A percentile compares a stretch with the other conserved stretches of the same genome.
Conservation (phyloP, 2,113 vertebrate species). For the Poicephalus gulielmi region DNA sequence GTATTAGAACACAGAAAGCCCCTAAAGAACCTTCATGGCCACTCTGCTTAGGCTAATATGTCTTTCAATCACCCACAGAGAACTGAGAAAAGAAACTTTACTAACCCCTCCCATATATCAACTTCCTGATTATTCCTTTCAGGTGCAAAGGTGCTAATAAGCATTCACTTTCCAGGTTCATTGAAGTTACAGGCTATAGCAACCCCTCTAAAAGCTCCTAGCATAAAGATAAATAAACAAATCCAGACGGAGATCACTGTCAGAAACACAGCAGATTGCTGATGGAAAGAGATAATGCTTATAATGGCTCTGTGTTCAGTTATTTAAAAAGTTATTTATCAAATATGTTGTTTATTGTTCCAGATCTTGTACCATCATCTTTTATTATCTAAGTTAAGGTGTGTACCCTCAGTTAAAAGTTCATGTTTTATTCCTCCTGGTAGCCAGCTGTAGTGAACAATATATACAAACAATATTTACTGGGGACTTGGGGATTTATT, state of each 20-base stretch:
- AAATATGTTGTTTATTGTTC: constrained; percentile 15
- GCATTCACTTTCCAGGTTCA: neutral
- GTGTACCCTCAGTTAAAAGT: neutral
- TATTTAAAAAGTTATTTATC: constrained; percentile 24
- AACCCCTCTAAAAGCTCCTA: neutral
- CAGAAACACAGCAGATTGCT: constrained; percentile 18
- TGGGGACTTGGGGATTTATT: neutral
- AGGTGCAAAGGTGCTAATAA: neutral
- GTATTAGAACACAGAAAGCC: neutral
- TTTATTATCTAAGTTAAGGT: constrained; percentile 40
- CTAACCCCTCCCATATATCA: neutral
- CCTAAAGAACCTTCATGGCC: neutral
- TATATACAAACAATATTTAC: constrained; percentile 14
- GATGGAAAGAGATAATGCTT: constrained; percentile 10
- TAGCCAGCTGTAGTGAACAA: neutral
- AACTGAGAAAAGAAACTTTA: fast-evolving
- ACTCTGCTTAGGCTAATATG: neutral
- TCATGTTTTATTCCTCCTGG: neutral
- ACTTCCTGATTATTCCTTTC: neutral
- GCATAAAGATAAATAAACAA: neutral
- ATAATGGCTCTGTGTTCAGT: neutral
- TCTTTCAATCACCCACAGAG: neutral
- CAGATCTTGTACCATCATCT: neutral
- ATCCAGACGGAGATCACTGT: neutral
- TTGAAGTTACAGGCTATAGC: neutral